Evolutionary conservation across 2,113 vertebrate species (phyloP).

Genomic region (Gallinago undulata): DNA sequence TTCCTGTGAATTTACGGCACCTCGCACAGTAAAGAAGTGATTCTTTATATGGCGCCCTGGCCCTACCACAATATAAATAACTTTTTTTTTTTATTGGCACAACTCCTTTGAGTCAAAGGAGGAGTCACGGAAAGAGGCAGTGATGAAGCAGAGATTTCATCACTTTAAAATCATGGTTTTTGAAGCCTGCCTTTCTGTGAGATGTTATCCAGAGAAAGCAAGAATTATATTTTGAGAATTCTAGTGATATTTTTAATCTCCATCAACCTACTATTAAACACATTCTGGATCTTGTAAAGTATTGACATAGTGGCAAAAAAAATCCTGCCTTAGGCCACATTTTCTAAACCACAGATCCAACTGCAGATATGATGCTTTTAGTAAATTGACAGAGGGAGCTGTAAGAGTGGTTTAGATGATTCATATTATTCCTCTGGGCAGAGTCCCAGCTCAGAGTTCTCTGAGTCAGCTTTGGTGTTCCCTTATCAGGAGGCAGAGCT

Average conservation of each 20-base stretch:
- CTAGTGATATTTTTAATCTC: background rate
- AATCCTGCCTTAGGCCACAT: background rate
- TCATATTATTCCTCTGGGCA: slow-evolving; percentile 39
- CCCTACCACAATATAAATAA: slow-evolving; percentile 5
- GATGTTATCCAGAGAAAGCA: background rate
- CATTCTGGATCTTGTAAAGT: background rate
- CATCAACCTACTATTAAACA: background rate
- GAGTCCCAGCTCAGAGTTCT: background rate
- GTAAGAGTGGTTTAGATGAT: background rate
- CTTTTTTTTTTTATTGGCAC: background rate
- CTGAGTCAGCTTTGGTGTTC: slow-evolving; percentile 37
- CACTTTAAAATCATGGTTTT: background rate
- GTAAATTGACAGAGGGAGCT: slow-evolving; percentile 23
- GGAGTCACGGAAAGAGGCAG: background rate
- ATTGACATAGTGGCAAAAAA: background rate
- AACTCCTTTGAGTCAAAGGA: background rate
- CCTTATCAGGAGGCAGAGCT: background rate
- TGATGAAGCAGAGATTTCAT: background rate
- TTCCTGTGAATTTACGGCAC: background rate
- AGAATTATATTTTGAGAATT: background rate
- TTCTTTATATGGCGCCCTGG: background rate
- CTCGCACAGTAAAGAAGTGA: background rate
- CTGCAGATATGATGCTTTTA: slow-evolving; percentile 47
- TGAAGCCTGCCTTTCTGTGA: background rate
- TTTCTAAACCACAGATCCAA: slow-evolving; percentile 38